Evolutionary conservation across 35 echinoderm and acorn worm species (phyloP), one percentile per base, ranked within the genome.

Genomic region (Ophioderma brevispina): DNA sequence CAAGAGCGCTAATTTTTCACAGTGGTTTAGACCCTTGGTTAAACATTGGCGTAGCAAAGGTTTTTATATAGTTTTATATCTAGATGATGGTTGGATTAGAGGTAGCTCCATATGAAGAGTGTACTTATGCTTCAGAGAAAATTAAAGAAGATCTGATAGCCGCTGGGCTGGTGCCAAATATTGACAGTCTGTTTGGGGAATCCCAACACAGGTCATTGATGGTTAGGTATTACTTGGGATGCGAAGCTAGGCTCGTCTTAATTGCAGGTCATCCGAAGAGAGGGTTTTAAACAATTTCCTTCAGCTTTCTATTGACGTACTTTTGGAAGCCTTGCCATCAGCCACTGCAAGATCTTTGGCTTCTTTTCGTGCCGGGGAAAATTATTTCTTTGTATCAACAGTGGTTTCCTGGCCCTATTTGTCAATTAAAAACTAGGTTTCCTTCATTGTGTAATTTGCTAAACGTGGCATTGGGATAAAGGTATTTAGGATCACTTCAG

Each of bases 21-120:
- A 90, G 32, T 34, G 33, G 19, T 38, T 83, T 13, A 90, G 64
- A 78, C 80, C 75, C 11, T 46, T 91, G n/a, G 89, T 91, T 10
- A 77, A 59, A 25, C 39, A 76, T 77, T 91, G 89, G 89, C 30
- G 89, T 38, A 76, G 36, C 10, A 32, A 40, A 46, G 89, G 89
- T 19, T 77, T 91, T 23, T 84, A 31, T 82, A 91, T 91, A 70
- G 80, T 84, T 46, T 75, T 91, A 32, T 84, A 84, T 84, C 70
- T 76, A 76, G 80, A 90, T 90, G 80, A 90, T 91, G 89, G 89
- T 25, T 84, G 80, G 82, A 79, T 38, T 28, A 37, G 80, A 38
- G 59, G 10, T 6, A 30, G 23, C n/a, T 3, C 15, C 1, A 4
- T 70, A 4, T n/a, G 59, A 70, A 31, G 18, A 36, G 32, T 43